Percentiles rank a stretch among this genome's conserved stretches.
phyloP scores from a whole-genome alignment of 1,140 invertebrate genomes.

The Scylla paramamosain region DNA sequence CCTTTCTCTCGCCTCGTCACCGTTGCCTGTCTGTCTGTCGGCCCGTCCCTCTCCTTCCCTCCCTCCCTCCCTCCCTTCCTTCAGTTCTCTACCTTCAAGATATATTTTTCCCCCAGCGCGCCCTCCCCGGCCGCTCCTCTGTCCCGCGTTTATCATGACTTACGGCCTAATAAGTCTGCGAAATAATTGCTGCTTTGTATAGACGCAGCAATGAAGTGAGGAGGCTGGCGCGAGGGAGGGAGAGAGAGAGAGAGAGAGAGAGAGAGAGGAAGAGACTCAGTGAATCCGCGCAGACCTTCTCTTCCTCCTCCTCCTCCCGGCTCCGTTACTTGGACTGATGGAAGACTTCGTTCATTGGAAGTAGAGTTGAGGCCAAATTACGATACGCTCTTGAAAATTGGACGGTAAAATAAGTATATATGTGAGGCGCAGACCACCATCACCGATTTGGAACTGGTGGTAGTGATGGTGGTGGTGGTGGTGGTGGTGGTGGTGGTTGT shows the following conservation, averaged over 20 bases:
- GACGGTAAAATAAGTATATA: neutral
- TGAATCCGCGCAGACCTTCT: neutral
- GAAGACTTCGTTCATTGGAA: neutral
- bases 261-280: neutral
- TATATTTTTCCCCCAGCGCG: neutral
- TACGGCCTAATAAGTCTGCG: conserved; percentile 9
- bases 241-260: neutral
- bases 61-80: neutral
- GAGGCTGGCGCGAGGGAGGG: neutral
- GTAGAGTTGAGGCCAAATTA: conserved; percentile 21
- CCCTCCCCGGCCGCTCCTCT: neutral
- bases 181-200: conserved; percentile 13
- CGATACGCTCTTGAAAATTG: neutral
- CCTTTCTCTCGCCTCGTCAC: no score
- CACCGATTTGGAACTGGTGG: no score
- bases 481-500: no score
- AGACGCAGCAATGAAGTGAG: conserved; percentile 1
- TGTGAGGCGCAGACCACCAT: neutral
- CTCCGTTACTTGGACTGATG: neutral
- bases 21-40: no score
- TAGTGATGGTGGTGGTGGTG: no score
- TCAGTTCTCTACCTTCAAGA: neutral
- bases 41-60: neutral
- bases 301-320: neutral
- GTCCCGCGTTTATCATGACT: neutral